Percentiles rank a stretch among this genome's conserved stretches.
Conservation (phyloP, 2,888 invertebrate species). For the Leptinotarsa tumamoca region DNA sequence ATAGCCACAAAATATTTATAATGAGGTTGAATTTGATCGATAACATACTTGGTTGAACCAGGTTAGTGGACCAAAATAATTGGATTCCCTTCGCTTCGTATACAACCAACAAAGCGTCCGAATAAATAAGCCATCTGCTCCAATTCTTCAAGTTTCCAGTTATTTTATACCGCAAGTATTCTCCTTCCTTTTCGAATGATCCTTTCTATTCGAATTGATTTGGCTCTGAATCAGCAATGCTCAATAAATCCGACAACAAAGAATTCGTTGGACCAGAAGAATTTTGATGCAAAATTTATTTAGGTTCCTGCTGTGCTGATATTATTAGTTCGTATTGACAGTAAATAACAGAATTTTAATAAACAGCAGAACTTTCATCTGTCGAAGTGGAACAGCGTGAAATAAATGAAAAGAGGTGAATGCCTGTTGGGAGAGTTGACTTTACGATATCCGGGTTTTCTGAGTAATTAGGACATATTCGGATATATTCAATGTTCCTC, state of each 20-base stretch:
- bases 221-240: conserved; percentile 11
- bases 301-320: not conserved
- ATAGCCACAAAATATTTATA: no score
- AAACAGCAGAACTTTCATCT: not conserved
- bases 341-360: not conserved
- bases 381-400: not conserved
- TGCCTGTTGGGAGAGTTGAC: not conserved
- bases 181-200: not conserved
- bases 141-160: conserved; percentile 13
- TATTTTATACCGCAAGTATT: conserved; percentile 4
- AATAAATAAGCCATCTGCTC: conserved; percentile 7
- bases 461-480: no score
- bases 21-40: not conserved
- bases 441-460: no score
- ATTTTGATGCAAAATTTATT: not conserved
- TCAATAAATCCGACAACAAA: conserved; percentile 7
- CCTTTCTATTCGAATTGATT: conserved; percentile 8
- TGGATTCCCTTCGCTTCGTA: not conserved
- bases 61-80: not conserved
- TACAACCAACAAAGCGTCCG: not conserved
- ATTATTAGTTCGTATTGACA: not conserved
- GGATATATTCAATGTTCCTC: no score
- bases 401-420: not conserved
- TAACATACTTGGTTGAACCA: not conserved
- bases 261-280: not conserved